These are phyloP conservation scores for Cichlasoma orientale DNA, from an alignment of 2,797 vertebrate species.

Conservation along the genomic window DNA sequence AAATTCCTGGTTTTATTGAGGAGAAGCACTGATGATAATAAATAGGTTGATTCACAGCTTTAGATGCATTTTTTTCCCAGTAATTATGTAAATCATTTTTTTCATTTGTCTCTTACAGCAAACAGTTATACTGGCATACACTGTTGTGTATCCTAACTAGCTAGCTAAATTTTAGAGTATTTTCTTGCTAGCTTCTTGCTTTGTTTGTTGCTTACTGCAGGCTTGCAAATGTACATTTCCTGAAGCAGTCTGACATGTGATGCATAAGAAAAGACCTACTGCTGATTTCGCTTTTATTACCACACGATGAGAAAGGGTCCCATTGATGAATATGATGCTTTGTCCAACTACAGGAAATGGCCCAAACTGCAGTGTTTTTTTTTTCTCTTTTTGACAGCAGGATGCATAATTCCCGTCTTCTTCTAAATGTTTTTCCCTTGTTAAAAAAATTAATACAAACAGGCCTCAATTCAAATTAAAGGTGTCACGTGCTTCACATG, in stretches of 20 bases:
- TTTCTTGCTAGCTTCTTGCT: background rate
- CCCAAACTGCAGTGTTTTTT: slow-evolving; percentile 10
- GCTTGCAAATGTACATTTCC: slow-evolving; percentile 34
- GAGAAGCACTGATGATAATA: background rate
- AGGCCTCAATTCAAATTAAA: slow-evolving; percentile 1
- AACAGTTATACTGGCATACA: background rate
- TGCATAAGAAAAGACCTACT: slow-evolving; percentile 54
- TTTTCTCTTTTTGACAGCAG: slow-evolving; percentile 13
- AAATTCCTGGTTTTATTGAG: background rate
- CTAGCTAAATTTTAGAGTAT: background rate
- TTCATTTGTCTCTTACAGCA: background rate
- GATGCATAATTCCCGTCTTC: background rate
- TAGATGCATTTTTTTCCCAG: too few species aligned
- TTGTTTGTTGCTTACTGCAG: slow-evolving; percentile 27
- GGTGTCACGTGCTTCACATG: background rate
- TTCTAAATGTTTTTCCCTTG: background rate
- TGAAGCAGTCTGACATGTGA: slow-evolving; percentile 58
- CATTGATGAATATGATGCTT: slow-evolving; percentile 40
- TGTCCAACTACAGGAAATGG: slow-evolving; percentile 53
- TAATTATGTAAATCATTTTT: background rate
- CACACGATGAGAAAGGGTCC: slow-evolving; percentile 45
- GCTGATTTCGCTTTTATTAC: slow-evolving; percentile 58
- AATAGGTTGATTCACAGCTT: background rate
- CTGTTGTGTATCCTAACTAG: background rate
- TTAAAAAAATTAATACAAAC: slow-evolving; percentile 11